Conservation (phyloP, 2,888 invertebrate genomes). For the Pammene aurita region DNA sequence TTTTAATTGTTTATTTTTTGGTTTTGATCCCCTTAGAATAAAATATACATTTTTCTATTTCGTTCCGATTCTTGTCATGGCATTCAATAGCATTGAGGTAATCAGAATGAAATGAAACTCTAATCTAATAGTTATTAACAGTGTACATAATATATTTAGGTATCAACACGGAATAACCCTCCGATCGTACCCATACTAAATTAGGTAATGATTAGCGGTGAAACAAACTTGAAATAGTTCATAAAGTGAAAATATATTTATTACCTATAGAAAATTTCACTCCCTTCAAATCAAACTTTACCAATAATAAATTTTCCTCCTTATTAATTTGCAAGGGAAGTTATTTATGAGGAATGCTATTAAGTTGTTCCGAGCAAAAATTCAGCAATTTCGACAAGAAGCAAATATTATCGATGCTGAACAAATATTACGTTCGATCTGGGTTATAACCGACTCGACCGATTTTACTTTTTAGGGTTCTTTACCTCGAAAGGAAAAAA, state of each 20-base stretch:
- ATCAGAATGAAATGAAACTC: too few species aligned
- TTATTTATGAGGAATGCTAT: slow-evolving; percentile 40
- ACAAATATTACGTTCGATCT: slow-evolving; percentile 34
- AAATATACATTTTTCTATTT: too few species aligned
- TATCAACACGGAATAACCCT: too few species aligned
- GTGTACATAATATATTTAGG: too few species aligned
- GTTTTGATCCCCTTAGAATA: too few species aligned
- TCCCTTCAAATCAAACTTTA: slow-evolving; percentile 29
- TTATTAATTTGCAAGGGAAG: slow-evolving; percentile 35
- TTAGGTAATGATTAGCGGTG: not conserved
- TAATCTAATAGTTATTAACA: too few species aligned
- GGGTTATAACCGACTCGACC: slow-evolving; percentile 15
- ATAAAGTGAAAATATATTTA: slow-evolving; percentile 18
- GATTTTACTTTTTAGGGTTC: not conserved
- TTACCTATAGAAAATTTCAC: slow-evolving; percentile 26
- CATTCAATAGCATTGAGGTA: too few species aligned
- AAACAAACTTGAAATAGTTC: slow-evolving; percentile 27
- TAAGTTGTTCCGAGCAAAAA: slow-evolving; percentile 36
- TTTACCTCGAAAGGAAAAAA: too few species aligned
- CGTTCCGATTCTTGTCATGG: too few species aligned
- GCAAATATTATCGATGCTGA: slow-evolving; percentile 34
- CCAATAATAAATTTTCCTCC: slow-evolving; percentile 35
- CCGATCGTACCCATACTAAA: not conserved
- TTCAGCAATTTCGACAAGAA: slow-evolving; percentile 31
- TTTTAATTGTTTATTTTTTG: too few species aligned